Base-by-base conservation (phyloP, 2,888 invertebrate species). In the Catotricha subobsoleta region DNA sequence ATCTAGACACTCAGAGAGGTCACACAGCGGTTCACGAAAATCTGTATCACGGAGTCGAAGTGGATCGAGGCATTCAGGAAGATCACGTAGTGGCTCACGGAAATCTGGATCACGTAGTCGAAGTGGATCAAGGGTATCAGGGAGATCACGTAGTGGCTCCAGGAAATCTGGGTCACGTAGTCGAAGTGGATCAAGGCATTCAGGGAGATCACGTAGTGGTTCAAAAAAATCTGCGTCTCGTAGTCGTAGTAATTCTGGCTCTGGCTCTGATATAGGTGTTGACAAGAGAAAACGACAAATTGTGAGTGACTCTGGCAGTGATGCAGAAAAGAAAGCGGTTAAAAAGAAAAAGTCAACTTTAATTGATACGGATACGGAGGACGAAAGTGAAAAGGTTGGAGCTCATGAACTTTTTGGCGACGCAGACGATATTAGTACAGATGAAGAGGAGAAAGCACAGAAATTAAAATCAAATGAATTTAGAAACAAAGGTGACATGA, bases 341-440 rank as follows among this genome's bases (percentile, higher is more conserved):
- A 72, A 72, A 48, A 59, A 69, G 8, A 72, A 69, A 54, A 67
- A 67, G 46, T 58, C 61, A 9, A 60, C 61, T 1, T 51, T 76
- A 2, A 67, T 79, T 6, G 78, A 76, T 50, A 71, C 80, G 0
- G 83, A 82, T 46, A 73, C 72, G 45, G 80, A 79, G 36, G 45
- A 35, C 16, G 47, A 48, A 37, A 49, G 49, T 40, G 46, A 49
- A 23, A 79, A 76, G 23, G 83, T 87, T 1, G 81, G 91, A 64
- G 91, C 90, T 13, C 81, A 88, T 46, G 91, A 25, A 29, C n/a
- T 41, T 10, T 41, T 41, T 29, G 56, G 55, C 43, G 40, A 44
- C 21, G 41, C 41, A 19, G 41, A 42, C 16, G 41, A 41, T 29
- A 41, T 41, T 13, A 41, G 41, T 35, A 23, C 39, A 16, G 42